Conservation (phyloP, 2,113 vertebrate genomes). For the Odontesthes bonariensis region DNA sequence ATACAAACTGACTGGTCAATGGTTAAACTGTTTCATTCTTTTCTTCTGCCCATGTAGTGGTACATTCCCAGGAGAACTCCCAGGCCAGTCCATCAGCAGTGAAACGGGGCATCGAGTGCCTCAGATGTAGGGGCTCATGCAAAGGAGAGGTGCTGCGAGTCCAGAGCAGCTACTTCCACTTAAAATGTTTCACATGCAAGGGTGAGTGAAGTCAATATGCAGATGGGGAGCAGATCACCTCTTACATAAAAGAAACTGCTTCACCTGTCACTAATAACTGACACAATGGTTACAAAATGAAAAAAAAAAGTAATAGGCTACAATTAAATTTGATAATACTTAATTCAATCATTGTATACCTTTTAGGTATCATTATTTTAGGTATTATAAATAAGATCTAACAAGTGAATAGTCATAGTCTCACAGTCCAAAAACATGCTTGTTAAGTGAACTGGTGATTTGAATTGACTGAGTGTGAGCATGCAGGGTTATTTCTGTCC, state of each 20-base stretch:
- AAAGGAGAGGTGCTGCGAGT: constrained; percentile 96
- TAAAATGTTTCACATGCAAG: constrained; percentile 98
- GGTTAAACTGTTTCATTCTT: background rate
- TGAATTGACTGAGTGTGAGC: background rate
- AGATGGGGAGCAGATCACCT: background rate
- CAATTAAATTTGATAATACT: too few relatives aligned
- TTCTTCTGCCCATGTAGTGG: constrained; percentile 74
- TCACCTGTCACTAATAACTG: too few relatives aligned
- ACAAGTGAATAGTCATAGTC: too few relatives aligned
- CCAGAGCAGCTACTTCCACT: constrained; percentile 93
- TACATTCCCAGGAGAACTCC: constrained; percentile 83
- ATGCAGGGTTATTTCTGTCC: background rate
- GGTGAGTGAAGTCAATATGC: constrained; percentile 78
- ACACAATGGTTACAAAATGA: too few relatives aligned
- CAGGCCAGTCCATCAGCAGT: constrained; percentile 78
- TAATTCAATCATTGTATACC: too few relatives aligned
- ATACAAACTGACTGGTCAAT: background rate
- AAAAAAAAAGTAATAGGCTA: too few relatives aligned
- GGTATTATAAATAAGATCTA: too few relatives aligned
- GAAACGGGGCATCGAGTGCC: constrained; percentile 90
- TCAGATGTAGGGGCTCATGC: constrained; percentile 91
- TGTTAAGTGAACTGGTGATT: background rate
- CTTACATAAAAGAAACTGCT: background rate
- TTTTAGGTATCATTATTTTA: too few relatives aligned
- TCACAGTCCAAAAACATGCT: background rate